A percentile compares a stretch with the other conserved stretches of the same genome.
phyloP scores from a whole-genome alignment of 2,797 vertebrate genomes.

The Hapalemur alaotrensis region DNA sequence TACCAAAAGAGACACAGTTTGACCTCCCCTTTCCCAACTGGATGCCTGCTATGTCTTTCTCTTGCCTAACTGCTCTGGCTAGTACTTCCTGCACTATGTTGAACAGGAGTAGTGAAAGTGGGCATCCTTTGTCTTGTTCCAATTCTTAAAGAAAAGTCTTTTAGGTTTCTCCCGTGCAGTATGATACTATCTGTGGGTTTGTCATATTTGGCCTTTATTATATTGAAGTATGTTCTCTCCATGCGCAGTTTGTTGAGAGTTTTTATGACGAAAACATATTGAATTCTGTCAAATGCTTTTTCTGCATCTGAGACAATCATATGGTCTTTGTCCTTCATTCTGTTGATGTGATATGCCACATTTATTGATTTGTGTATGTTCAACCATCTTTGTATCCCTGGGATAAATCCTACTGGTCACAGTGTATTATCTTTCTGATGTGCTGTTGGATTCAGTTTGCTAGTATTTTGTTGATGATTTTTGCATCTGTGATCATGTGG shows the following conservation, averaged over 20 bases:
- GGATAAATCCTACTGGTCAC: no score
- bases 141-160: neutral
- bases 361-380: no score
- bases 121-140: neutral
- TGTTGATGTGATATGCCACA: no score
- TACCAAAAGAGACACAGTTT: neutral
- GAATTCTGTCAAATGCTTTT: no score
- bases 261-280: neutral
- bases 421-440: no score
- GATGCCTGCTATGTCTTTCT: neutral
- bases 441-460: no score
- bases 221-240: neutral
- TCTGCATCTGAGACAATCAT: no score
- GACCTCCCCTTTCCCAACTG: neutral
- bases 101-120: neutral
- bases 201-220: neutral
- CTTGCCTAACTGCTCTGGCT: neutral
- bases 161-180: neutral
- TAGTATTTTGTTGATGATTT: no score
- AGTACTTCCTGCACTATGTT: neutral
- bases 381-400: no score
- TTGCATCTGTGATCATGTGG: no score
- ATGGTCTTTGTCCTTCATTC: no score
- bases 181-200: neutral
- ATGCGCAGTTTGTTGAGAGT: neutral